A percentile compares a stretch with the other conserved stretches of the same genome.
Evolutionary conservation across 2,888 invertebrate genomes (phyloP).

Genomic region (Tenthredo livida): DNA sequence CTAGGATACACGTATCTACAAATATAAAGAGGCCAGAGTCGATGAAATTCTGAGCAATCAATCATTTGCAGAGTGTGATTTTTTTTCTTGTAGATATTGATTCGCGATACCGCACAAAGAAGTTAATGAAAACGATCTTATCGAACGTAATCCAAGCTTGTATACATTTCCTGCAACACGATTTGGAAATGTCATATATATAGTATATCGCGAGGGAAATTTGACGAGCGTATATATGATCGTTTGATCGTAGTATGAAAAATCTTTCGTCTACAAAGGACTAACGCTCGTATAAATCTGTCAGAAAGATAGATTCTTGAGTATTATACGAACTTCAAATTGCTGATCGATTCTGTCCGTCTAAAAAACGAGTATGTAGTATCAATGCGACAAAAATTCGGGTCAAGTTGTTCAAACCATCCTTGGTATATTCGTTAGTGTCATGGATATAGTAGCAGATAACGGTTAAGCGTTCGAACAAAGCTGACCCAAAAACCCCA

Average conservation of each 20-base stretch:
- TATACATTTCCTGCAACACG: not conserved
- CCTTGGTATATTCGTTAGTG: slow-evolving; percentile 18
- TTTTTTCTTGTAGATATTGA: not conserved
- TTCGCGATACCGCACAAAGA: not conserved
- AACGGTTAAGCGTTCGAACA: slow-evolving; percentile 39
- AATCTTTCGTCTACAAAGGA: not conserved
- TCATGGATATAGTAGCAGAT: slow-evolving; percentile 7
- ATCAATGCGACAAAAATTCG: not conserved
- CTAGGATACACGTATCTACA: not conserved
- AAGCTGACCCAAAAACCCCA: slow-evolving; percentile 27
- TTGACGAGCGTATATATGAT: not conserved
- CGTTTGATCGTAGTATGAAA: not conserved
- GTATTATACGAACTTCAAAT: not conserved
- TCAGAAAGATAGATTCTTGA: not conserved
- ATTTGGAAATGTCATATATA: not conserved
- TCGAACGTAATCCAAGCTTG: not conserved
- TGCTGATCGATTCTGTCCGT: not conserved
- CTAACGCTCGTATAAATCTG: not conserved
- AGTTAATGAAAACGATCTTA: slow-evolving; percentile 11
- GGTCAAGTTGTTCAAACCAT: slow-evolving; percentile 1
- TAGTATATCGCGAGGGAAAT: not conserved
- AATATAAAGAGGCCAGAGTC: not conserved
- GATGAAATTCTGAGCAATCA: not conserved
- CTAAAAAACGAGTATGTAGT: not conserved
- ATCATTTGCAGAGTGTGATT: not conserved